phyloP scores from a whole-genome alignment of 2,113 vertebrate species.

The Mobula birostris region DNA sequence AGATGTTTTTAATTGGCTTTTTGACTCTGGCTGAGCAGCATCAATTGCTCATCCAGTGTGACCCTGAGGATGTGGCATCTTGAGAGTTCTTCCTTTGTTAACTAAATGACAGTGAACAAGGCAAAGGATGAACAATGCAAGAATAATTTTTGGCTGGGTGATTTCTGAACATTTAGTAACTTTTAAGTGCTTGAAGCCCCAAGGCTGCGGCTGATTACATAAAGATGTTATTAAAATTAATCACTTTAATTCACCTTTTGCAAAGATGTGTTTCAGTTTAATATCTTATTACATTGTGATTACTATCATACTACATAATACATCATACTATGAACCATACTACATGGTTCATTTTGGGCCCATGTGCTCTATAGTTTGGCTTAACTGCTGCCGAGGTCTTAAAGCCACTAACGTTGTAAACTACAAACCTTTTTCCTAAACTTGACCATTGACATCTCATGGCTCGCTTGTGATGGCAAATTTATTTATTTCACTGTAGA shows the following conservation, averaged over 20 bases:
- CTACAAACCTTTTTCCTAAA: not conserved
- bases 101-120: not conserved
- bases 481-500: not conserved
- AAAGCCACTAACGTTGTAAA: not conserved
- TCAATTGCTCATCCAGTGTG: not conserved
- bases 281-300: not conserved
- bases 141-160: not conserved
- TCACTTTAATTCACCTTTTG: not conserved
- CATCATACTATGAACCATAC: not conserved
- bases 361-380: not conserved
- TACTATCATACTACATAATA: not conserved
- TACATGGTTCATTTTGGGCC: not conserved
- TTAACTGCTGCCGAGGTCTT: not conserved
- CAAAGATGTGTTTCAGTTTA: not conserved
- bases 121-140: not conserved
- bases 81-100: not conserved
- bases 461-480: too few species aligned
- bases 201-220: not conserved
- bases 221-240: not conserved
- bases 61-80: not conserved
- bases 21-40: not conserved
- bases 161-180: not conserved
- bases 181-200: not conserved
- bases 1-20: not conserved
- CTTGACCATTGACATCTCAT: not conserved